Evolutionary conservation across 2,888 invertebrate genomes (phyloP).

Genomic region (Norana najaformis): DNA sequence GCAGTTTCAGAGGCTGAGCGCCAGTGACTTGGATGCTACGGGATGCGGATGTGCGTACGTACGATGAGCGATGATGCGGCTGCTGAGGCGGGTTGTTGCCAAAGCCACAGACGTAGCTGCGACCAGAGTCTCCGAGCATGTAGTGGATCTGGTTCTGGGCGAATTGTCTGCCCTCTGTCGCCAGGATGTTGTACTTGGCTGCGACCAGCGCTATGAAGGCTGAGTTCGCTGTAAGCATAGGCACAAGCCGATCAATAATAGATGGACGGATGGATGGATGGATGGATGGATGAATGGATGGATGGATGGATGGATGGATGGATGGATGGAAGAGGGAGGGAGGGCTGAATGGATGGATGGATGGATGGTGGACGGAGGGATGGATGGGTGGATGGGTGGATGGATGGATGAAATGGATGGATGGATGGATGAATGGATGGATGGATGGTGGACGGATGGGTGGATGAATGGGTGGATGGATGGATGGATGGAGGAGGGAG

Average conservation of each 20-base stretch:
- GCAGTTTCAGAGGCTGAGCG: too few species aligned
- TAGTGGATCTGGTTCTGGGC: slow-evolving; percentile 53
- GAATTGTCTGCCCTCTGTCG: slow-evolving; percentile 48
- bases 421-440: too few species aligned
- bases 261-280: neutral
- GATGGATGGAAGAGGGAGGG: neutral
- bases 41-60: slow-evolving; percentile 23
- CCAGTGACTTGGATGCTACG: neutral
- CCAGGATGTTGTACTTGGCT: slow-evolving; percentile 50
- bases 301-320: neutral
- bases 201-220: slow-evolving; percentile 52
- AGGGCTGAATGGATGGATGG: neutral
- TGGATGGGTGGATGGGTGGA: neutral
- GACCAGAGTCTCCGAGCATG: slow-evolving; percentile 49
- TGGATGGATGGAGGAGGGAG: too few species aligned
- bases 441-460: too few species aligned
- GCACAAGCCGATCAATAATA: neutral
- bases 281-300: neutral
- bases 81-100: slow-evolving; percentile 50
- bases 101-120: slow-evolving; percentile 53
- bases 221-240: slow-evolving; percentile 47
- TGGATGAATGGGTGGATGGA: too few species aligned
- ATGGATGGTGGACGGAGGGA: neutral
- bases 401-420: too few species aligned
- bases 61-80: slow-evolving; percentile 55